These are phyloP conservation scores for Scolopax bukidnonensis DNA, from an alignment of 2,797 vertebrate genomes.

Conservation along the genomic window DNA sequence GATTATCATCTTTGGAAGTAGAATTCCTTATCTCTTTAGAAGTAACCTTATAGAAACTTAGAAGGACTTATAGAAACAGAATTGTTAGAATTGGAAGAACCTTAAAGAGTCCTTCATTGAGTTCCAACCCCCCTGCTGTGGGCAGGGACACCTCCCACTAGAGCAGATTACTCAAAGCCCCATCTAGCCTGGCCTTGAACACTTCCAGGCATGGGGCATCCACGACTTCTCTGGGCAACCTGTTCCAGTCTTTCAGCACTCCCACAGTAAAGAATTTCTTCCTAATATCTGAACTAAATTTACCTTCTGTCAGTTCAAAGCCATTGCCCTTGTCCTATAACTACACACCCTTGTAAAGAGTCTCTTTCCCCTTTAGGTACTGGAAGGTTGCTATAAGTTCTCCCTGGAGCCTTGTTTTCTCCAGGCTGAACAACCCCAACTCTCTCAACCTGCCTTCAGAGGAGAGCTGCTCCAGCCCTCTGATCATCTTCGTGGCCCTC, in stretches of 20 bases:
- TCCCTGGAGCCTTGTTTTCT: neutral
- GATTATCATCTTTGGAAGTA: neutral
- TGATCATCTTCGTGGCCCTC: neutral
- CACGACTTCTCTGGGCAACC: too few species aligned
- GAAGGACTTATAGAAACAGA: neutral
- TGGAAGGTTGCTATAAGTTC: neutral
- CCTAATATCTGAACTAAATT: neutral
- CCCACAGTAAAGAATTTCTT: neutral
- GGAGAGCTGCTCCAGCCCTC: too few species aligned
- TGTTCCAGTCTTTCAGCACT: neutral
- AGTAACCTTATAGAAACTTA: too few species aligned
- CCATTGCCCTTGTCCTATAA: neutral
- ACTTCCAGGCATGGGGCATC: too few species aligned
- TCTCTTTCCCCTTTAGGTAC: neutral
- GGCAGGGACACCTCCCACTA: neutral
- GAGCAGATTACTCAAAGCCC: neutral
- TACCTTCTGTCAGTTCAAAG: neutral
- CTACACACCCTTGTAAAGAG: neutral
- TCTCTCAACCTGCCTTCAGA: too few species aligned
- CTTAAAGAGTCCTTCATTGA: neutral
- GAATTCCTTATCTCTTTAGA: neutral
- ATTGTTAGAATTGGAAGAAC: neutral
- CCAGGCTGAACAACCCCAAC: neutral
- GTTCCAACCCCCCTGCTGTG: neutral
- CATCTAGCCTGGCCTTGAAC: too few species aligned